Evolutionary conservation across 2,888 invertebrate genomes (phyloP).

Genomic region (Eurois occulta): DNA sequence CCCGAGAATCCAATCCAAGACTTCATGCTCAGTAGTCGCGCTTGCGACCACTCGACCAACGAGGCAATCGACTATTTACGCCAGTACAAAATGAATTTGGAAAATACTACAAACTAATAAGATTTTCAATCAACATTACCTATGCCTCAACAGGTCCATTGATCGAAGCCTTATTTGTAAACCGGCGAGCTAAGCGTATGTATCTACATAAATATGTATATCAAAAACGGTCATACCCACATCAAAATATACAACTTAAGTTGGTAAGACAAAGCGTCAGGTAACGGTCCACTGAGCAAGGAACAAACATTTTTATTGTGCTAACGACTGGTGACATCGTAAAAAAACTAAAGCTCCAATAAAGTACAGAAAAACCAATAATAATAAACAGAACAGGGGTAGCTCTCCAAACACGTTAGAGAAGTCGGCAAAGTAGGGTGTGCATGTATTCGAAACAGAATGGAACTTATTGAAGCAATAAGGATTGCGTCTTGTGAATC

Average conservation of each 20-base stretch:
- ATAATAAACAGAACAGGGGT: constrained; percentile 65
- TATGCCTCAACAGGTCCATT: constrained; percentile 64
- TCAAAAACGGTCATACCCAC: constrained; percentile 80
- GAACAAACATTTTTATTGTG: constrained; percentile 64
- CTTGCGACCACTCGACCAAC: no score
- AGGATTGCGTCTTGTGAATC: constrained; percentile 65
- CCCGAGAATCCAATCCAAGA: no score
- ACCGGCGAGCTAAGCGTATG: constrained; percentile 27
- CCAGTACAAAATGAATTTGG: not conserved
- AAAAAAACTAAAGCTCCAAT: constrained; percentile 61
- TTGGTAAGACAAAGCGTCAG: constrained; percentile 73
- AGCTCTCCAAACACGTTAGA: constrained; percentile 40
- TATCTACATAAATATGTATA: constrained; percentile 61
- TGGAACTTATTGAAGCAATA: constrained; percentile 67
- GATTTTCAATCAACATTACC: constrained; percentile 52
- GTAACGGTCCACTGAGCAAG: constrained; percentile 57
- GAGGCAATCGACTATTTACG: not conserved
- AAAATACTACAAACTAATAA: not conserved
- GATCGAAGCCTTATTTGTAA: constrained; percentile 60
- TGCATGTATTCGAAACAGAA: constrained; percentile 61
- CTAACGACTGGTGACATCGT: constrained; percentile 64
- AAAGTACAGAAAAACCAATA: constrained; percentile 65
- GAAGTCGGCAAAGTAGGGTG: constrained; percentile 45
- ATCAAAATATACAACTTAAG: constrained; percentile 76
- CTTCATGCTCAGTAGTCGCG: no score